phyloP scores from a whole-genome alignment of 2,797 vertebrate genomes.

The Denticeps clupeoides region DNA sequence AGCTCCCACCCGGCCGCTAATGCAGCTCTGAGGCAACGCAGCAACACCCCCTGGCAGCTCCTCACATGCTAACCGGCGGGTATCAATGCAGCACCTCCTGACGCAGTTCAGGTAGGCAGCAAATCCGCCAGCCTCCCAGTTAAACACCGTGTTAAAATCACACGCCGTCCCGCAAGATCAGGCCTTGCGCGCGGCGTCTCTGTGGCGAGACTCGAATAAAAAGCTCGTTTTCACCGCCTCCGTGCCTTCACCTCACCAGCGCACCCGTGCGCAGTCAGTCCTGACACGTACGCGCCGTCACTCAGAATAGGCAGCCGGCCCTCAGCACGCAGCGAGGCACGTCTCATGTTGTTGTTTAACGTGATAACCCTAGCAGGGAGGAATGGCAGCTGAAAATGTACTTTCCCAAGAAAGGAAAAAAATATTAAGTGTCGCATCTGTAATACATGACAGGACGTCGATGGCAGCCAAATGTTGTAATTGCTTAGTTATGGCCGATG shows the following conservation, averaged over 20 bases:
- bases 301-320: too few species aligned
- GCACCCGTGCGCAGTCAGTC: too few species aligned
- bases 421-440: conserved; percentile 19
- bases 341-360: too few species aligned
- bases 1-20: background rate
- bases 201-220: too few species aligned
- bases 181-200: too few species aligned
- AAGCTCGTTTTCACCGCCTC: too few species aligned
- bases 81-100: background rate
- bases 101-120: conserved; percentile 3
- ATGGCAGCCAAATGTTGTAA: conserved; percentile 22
- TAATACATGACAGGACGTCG: conserved; percentile 31
- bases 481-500: conserved; percentile 26
- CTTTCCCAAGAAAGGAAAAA: conserved; percentile 10
- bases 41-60: background rate
- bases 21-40: conserved; percentile 5
- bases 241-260: too few species aligned
- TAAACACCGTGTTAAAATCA: too few species aligned
- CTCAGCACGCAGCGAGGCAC: too few species aligned
- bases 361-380: background rate
- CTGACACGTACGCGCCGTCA: too few species aligned
- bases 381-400: conserved; percentile 5
- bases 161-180: too few species aligned
- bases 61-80: background rate
- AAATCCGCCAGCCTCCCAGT: too few species aligned